phyloP scores from a whole-genome alignment of 2,113 vertebrate genomes.

The Eptesicus fuscus region DNA sequence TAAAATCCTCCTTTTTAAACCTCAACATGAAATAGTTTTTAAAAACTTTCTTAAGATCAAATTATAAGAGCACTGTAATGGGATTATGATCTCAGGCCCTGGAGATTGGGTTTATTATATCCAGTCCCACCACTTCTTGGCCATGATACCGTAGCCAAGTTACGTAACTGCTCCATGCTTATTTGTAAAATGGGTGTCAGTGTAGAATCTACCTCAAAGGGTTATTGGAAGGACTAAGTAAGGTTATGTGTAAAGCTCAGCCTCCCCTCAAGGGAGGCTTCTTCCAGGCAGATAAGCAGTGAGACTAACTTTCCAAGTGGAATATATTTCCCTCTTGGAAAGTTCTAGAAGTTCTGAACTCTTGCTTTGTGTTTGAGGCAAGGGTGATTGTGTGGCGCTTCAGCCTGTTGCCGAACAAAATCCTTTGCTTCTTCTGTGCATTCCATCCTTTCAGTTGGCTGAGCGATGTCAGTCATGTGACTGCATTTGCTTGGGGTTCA shows the following conservation, averaged over 20 bases:
- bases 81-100: background rate
- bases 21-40: background rate
- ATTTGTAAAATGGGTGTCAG: background rate
- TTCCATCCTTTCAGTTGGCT: background rate
- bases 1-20: background rate
- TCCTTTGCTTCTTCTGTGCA: background rate
- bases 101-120: background rate
- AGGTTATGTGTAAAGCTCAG: background rate
- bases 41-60: background rate
- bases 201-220: background rate
- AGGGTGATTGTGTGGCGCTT: background rate
- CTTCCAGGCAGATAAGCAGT: background rate
- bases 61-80: background rate
- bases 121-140: background rate
- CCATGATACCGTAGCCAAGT: background rate
- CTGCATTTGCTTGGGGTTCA: slow-evolving; percentile 61
- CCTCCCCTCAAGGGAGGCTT: background rate
- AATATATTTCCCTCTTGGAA: background rate
- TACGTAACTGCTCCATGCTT: background rate
- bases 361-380: background rate
- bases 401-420: background rate
- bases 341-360: background rate
- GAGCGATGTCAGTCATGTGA: background rate
- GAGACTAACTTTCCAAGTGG: background rate
- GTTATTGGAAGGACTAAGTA: background rate